Conservation (phyloP, 2,797 vertebrate genomes). For the Esox lucius region DNA sequence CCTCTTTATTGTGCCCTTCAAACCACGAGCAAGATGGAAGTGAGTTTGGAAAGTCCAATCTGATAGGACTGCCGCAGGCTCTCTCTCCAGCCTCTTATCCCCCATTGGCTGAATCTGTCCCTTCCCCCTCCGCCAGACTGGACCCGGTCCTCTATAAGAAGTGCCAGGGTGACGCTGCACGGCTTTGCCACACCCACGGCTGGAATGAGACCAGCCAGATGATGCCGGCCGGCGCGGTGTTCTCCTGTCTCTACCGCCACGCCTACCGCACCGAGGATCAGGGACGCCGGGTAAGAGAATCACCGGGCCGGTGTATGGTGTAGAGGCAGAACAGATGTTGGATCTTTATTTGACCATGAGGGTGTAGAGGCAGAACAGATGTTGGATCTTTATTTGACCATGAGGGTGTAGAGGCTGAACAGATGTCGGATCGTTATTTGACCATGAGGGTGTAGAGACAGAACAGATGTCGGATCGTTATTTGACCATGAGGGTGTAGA, state of each 20-base stretch:
- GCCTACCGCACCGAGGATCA: conserved; percentile 88
- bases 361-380: not conserved
- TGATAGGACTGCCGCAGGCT: too few species aligned
- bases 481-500: too few species aligned
- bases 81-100: not conserved
- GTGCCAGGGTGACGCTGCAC: conserved; percentile 85
- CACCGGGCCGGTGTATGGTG: too few species aligned
- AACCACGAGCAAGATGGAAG: too few species aligned
- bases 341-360: not conserved
- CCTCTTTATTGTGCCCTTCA: too few species aligned
- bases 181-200: conserved; percentile 84
- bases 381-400: not conserved
- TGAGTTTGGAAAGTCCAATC: too few species aligned
- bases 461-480: too few species aligned
- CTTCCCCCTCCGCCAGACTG: conserved; percentile 62
- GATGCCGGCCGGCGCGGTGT: conserved; percentile 84
- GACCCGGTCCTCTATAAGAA: conserved; percentile 86
- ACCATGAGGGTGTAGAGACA: too few species aligned
- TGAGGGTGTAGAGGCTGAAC: not conserved
- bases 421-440: too few species aligned
- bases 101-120: not conserved
- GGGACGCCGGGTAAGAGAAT: conserved; percentile 78
- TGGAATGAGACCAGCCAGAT: conserved; percentile 88
- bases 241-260: conserved; percentile 86
- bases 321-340: not conserved